Percentiles rank a stretch among this genome's conserved stretches.
These are phyloP conservation scores for Mormyrops boulengeri DNA, from an alignment of 2,797 vertebrate species.

Conservation along the genomic window DNA sequence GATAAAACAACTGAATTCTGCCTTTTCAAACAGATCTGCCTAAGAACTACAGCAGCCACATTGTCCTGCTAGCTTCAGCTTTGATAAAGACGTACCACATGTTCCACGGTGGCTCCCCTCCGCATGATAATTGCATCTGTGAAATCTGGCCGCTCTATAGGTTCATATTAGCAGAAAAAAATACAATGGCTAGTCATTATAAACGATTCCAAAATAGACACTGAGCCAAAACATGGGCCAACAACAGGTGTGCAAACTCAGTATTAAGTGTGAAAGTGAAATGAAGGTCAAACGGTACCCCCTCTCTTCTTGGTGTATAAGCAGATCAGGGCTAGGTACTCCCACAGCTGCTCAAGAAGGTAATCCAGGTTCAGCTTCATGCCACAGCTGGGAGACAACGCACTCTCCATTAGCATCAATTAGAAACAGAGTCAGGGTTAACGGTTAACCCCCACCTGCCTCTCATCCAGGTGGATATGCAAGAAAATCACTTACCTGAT, in stretches of 20 bases:
- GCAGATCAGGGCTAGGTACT: constrained; percentile 90
- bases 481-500: constrained; percentile 69
- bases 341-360: constrained; percentile 89
- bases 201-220: background rate
- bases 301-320: constrained; percentile 98
- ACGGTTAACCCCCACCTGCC: background rate
- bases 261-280: background rate
- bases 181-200: background rate
- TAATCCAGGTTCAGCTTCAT: constrained; percentile 98
- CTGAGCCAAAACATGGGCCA: background rate
- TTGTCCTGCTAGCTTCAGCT: background rate
- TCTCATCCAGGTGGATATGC: background rate
- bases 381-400: constrained; percentile 70
- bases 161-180: background rate
- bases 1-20: background rate
- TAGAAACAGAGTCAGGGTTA: background rate
- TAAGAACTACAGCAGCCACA: background rate
- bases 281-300: constrained; percentile 55
- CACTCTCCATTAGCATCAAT: background rate
- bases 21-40: background rate
- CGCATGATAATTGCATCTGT: constrained; percentile 91
- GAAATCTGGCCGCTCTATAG: constrained; percentile 89
- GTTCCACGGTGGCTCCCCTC: constrained; percentile 85
- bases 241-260: background rate
- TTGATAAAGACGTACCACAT: constrained; percentile 67